Evolutionary conservation across 2,797 vertebrate species (phyloP), one percentile per base, ranked within the genome.

Genomic region (Halcyon chelicuti): DNA sequence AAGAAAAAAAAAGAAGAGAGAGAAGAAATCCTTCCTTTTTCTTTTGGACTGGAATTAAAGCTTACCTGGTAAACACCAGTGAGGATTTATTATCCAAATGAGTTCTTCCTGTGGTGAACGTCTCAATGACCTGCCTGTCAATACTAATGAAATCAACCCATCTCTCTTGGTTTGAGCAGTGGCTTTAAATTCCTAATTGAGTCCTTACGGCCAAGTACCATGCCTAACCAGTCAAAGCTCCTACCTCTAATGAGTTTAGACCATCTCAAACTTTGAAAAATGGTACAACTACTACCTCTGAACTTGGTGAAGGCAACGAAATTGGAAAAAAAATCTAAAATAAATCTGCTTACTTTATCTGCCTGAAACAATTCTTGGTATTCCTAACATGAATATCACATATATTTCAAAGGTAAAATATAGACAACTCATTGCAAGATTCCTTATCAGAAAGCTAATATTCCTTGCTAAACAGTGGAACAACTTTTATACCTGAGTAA

Each of bases 401-500:
- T 22, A 8, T 52, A 83, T 61, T 87, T 90, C 58, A 90, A 80
- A 55, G 46, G 26, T 54, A 76, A 88, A 79, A 79, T 74, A 73
- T 0, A 84, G 54, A 52, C 9, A 83, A 55, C 17, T 81, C 18
- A 61, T 52, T 76, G 40, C 78, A 96, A 88, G 82, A 78, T 93
- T 84, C 12, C 67, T 93, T 73, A 82, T 72, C 35, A 86, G 95
- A 95, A 96, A 94, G 77, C 51, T 92, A 91, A 92, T 61, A 90
- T 26, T 44, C 46, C 68, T 40, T 4, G 7, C 35, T 76, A 89
- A 96, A 83, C 25, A 94, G 95, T 75, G 49, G 82, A 93, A 47
- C 63, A 90, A 71, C 79, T 91, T 94, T 96, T 95, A 95, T 70
- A 95, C 73, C 90, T 86, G 70, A 91, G 73, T 95, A 96, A 97